A percentile compares a stretch with the other conserved stretches of the same genome.
Evolutionary conservation across 2,113 vertebrate genomes (phyloP).

Genomic region (Theristicus caerulescens): DNA sequence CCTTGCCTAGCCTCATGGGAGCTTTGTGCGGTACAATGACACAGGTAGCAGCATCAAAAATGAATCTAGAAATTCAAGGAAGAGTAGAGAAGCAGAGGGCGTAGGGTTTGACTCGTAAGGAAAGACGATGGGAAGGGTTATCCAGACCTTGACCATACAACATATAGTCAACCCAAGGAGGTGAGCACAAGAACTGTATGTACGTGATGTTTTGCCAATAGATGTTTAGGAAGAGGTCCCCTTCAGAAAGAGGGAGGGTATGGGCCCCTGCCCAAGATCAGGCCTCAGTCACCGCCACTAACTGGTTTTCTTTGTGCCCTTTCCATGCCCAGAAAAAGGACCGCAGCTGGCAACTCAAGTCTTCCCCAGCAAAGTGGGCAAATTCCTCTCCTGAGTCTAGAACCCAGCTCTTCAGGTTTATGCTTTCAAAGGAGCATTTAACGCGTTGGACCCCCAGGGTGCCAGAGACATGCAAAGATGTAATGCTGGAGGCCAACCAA

Average conservation of each 20-base stretch:
- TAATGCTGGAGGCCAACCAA: neutral
- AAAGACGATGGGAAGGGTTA: neutral
- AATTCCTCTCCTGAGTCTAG: neutral
- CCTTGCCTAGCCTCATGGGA: neutral
- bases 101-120: neutral
- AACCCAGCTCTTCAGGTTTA: neutral
- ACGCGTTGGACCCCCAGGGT: accelerated
- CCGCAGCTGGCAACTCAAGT: neutral
- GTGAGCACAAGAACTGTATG: accelerated
- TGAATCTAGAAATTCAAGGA: neutral
- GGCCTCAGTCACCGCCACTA: neutral
- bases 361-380: neutral
- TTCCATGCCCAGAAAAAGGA: neutral
- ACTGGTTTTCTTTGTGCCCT: accelerated
- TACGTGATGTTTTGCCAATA: accelerated
- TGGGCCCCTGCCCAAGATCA: neutral
- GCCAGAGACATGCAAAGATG: neutral
- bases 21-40: accelerated
- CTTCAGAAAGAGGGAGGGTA: neutral
- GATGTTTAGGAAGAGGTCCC: neutral
- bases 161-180: accelerated
- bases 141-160: neutral
- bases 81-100: too few species aligned
- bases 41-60: neutral
- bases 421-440: neutral